phyloP scores from a whole-genome alignment of 2,113 vertebrate genomes.

The Choloepus hoffmanni region DNA sequence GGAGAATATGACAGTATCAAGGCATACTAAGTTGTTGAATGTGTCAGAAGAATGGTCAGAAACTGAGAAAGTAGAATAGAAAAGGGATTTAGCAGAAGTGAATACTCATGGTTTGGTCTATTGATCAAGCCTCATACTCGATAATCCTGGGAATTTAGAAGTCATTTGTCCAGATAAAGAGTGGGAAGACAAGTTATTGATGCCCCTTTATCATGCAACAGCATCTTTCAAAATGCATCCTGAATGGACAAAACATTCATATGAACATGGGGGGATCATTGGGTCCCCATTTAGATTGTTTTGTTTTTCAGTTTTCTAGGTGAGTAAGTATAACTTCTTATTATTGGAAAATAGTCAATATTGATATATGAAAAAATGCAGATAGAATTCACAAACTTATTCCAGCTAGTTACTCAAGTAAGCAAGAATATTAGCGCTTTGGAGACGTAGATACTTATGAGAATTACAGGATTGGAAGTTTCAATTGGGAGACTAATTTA shows the following conservation, averaged over 20 bases:
- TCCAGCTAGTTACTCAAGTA: background rate
- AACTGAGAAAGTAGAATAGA: background rate
- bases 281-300: background rate
- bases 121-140: background rate
- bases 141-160: background rate
- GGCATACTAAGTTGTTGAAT: background rate
- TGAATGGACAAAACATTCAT: background rate
- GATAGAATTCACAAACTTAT: background rate
- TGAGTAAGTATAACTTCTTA: background rate
- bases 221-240: background rate
- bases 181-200: background rate
- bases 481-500: background rate
- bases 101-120: background rate
- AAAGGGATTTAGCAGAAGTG: background rate
- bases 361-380: background rate
- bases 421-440: background rate
- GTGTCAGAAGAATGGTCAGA: background rate
- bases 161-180: background rate
- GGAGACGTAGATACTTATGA: background rate
- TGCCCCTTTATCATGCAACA: background rate
- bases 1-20: background rate
- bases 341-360: background rate
- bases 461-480: background rate
- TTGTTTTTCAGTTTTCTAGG: background rate
- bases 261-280: background rate